Conservation (phyloP, 2,888 invertebrate species). For the Loripinus fragilis region DNA sequence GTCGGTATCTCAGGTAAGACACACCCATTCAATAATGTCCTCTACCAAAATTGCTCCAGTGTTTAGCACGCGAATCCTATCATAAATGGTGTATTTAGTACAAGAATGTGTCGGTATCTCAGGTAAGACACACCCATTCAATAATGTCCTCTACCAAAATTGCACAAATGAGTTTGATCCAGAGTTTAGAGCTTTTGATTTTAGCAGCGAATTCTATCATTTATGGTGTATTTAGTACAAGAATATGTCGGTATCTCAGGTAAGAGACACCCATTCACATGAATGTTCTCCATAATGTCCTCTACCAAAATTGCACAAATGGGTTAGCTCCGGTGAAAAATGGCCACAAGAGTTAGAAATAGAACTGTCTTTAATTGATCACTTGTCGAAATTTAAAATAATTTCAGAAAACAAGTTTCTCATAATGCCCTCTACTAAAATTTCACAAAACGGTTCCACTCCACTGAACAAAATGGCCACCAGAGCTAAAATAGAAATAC, state of each 20-base stretch:
- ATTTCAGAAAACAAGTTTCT: too few relatives aligned
- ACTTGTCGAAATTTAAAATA: too few relatives aligned
- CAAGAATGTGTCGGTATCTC: constrained; percentile 92
- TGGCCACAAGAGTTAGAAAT: too few relatives aligned
- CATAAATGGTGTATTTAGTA: constrained; percentile 96
- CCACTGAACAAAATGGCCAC: too few relatives aligned
- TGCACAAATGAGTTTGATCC: constrained; percentile 97
- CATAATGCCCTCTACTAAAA: too few relatives aligned
- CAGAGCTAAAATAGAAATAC: too few relatives aligned
- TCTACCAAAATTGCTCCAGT: constrained; percentile 95
- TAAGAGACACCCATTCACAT: constrained; percentile 84
- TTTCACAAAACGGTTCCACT: too few relatives aligned
- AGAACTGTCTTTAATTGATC: too few relatives aligned
- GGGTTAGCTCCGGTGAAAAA: constrained; percentile 98
- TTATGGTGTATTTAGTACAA: constrained; percentile 95
- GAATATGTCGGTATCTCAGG: constrained; percentile 93
- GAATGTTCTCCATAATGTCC: too few relatives aligned
- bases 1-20: constrained; percentile 91
- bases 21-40: constrained; percentile 83
- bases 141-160: constrained; percentile 94
- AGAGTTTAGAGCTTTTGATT: constrained; percentile 94
- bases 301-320: constrained; percentile 95
- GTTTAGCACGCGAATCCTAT: constrained; percentile 96
- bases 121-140: constrained; percentile 86
- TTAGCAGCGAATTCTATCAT: constrained; percentile 97